These are phyloP conservation scores for Orchestia grillus DNA, from an alignment of 1,140 invertebrate species.

Conservation along the genomic window DNA sequence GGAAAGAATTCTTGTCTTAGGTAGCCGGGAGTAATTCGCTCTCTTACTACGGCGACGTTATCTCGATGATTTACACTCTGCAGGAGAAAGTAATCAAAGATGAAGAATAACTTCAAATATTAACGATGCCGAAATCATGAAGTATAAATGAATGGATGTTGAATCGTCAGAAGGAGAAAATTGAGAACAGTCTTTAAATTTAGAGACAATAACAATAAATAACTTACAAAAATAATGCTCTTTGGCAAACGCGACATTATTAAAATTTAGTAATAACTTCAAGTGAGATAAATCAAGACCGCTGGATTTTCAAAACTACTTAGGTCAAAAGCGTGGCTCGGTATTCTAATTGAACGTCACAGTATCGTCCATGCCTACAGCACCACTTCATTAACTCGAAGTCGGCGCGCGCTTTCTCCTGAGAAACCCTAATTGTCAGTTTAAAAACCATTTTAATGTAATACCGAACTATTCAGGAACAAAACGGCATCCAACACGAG, in stretches of 20 bases:
- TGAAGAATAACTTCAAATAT: not conserved
- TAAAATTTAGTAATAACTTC: too few relatives aligned
- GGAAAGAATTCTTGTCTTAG: constrained; percentile 65
- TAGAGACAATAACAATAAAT: not conserved
- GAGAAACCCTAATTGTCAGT: too few relatives aligned
- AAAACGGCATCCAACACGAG: not conserved
- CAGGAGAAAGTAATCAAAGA: not conserved
- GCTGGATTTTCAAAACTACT: too few relatives aligned
- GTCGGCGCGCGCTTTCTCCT: too few relatives aligned
- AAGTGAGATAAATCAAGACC: too few relatives aligned
- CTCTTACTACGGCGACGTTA: not conserved
- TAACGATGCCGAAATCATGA: not conserved
- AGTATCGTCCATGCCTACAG: too few relatives aligned
- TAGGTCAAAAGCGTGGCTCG: too few relatives aligned
- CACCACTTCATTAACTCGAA: too few relatives aligned
- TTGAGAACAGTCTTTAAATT: not conserved
- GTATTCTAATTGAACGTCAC: too few relatives aligned
- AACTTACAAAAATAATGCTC: not conserved
- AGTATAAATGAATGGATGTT: not conserved
- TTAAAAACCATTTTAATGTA: not conserved
- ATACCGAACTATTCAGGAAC: not conserved
- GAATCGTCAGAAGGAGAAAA: not conserved
- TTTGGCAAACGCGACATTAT: not conserved
- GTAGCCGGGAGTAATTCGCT: constrained; percentile 37
- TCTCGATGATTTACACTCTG: constrained; percentile 17